Conservation (phyloP, 2,113 vertebrate species). For the Larimichthys polyactis region DNA sequence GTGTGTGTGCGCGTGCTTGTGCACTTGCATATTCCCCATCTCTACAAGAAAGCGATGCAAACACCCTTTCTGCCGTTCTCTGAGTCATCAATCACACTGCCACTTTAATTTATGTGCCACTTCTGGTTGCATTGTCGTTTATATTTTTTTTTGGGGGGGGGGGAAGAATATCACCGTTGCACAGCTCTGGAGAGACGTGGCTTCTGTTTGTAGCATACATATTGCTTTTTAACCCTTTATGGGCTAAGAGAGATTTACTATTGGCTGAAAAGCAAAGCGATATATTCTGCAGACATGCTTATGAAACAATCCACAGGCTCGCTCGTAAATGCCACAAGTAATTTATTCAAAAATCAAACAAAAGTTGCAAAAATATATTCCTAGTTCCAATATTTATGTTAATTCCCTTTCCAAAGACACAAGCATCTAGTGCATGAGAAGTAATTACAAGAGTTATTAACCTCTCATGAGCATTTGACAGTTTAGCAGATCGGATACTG, state of each 20-base stretch:
- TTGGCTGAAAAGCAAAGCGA: background rate
- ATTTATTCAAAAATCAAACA: background rate
- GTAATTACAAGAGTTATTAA: background rate
- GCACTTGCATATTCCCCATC: conserved; percentile 70
- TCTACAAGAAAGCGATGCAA: conserved; percentile 85
- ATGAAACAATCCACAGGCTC: background rate
- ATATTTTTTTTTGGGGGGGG: conserved; percentile 81
- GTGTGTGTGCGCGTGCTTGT: conserved; percentile 8
- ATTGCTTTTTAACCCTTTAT: conserved; percentile 90
- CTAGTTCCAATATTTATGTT: background rate
- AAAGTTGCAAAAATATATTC: background rate
- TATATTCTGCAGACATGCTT: conserved; percentile 3
- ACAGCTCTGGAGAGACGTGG: conserved; percentile 85
- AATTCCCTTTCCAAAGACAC: background rate
- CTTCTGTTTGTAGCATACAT: conserved; percentile 57
- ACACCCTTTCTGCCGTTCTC: conserved; percentile 87
- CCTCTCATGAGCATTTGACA: background rate
- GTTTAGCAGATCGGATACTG: background rate
- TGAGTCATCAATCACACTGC: conserved; percentile 94
- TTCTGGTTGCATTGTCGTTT: conserved; percentile 96
- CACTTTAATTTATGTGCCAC: conserved; percentile 96
- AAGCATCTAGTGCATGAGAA: background rate
- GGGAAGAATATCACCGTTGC: conserved; percentile 85
- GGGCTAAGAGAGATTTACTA: conserved; percentile 56
- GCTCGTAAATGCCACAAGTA: background rate